A percentile compares a stretch with the other conserved stretches of the same genome.
phyloP scores from a whole-genome alignment of 1,140 invertebrate genomes.

The Pseudomyrmex cubaensis region DNA sequence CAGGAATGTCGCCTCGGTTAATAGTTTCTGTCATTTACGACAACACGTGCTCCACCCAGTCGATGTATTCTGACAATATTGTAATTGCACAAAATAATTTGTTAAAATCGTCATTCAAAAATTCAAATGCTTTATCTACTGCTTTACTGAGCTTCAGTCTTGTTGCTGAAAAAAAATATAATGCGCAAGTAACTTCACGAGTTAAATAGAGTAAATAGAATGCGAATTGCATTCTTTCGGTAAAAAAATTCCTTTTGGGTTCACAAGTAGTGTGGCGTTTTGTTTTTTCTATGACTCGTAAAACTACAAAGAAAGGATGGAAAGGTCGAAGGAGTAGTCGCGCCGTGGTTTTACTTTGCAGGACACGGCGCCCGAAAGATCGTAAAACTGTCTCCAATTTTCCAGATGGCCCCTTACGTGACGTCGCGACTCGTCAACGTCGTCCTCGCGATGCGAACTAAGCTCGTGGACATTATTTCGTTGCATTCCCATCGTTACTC shows the following conservation, averaged over 20 bases:
- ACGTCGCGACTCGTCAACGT: slow-evolving; percentile 63
- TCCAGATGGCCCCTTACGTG: slow-evolving; percentile 80
- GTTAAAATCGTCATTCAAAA: neutral
- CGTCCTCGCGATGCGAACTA: slow-evolving; percentile 28
- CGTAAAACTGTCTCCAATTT: slow-evolving; percentile 81
- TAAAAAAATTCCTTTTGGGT: neutral
- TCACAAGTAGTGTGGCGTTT: neutral
- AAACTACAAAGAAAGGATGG: slow-evolving; percentile 19
- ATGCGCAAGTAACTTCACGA: neutral
- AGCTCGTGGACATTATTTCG: slow-evolving; percentile 3
- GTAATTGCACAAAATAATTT: neutral
- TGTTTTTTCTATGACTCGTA: too few species aligned
- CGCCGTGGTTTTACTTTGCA: slow-evolving; percentile 77
- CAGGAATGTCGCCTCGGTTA: slow-evolving; percentile 73
- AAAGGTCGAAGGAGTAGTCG: slow-evolving; percentile 67
- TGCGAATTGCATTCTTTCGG: neutral
- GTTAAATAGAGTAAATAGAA: neutral
- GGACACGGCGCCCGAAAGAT: slow-evolving; percentile 74
- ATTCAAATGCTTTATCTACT: neutral
- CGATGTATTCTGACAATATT: slow-evolving; percentile 9
- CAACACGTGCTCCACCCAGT: slow-evolving; percentile 40
- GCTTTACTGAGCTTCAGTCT: too few species aligned
- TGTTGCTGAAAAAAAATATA: too few species aligned
- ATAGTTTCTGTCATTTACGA: slow-evolving; percentile 74
- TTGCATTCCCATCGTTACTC: slow-evolving; percentile 3